Evolutionary conservation across 2,888 invertebrate species (phyloP).

Genomic region (Drosophila prostipennis): DNA sequence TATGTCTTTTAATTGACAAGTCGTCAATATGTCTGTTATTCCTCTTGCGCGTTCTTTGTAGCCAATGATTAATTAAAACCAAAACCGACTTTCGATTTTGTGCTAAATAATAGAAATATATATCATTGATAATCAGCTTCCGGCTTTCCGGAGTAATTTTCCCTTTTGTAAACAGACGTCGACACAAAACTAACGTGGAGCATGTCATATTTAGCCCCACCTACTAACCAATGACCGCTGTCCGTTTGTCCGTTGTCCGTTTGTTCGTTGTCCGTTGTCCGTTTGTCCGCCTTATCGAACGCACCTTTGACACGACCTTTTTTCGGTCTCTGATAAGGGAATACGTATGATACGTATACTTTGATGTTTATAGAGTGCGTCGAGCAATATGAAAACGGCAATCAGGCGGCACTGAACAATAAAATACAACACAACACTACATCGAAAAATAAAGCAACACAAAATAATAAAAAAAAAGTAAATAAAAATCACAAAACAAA

Average conservation of each 20-base stretch:
- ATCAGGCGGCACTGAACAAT: slow-evolving; percentile 1
- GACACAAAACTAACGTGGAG: slow-evolving; percentile 4
- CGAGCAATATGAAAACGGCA: slow-evolving; percentile 11
- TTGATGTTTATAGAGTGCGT: slow-evolving; percentile 21
- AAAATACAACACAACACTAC: background rate
- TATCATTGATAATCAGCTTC: slow-evolving; percentile 6
- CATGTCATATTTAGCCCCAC: slow-evolving; percentile 24
- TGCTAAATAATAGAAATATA: background rate
- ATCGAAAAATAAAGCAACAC: background rate
- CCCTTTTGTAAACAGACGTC: slow-evolving; percentile 1
- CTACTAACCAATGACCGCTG: background rate
- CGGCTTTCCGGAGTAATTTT: slow-evolving; percentile 5
- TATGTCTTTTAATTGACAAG: background rate
- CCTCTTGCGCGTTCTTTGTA: background rate
- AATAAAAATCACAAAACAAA: background rate
- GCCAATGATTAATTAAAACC: too few species aligned
- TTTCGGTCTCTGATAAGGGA: slow-evolving; percentile 26
- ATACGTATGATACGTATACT: slow-evolving; percentile 1
- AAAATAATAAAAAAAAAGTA: background rate
- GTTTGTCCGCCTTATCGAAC: slow-evolving; percentile 24
- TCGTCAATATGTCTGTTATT: background rate
- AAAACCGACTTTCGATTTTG: background rate
- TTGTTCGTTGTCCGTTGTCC: background rate
- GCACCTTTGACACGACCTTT: slow-evolving; percentile 61
- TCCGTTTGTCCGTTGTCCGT: background rate